These are phyloP conservation scores for Rotaria sp. DNA, from an alignment of 2,888 invertebrate species.

Conservation along the genomic window DNA sequence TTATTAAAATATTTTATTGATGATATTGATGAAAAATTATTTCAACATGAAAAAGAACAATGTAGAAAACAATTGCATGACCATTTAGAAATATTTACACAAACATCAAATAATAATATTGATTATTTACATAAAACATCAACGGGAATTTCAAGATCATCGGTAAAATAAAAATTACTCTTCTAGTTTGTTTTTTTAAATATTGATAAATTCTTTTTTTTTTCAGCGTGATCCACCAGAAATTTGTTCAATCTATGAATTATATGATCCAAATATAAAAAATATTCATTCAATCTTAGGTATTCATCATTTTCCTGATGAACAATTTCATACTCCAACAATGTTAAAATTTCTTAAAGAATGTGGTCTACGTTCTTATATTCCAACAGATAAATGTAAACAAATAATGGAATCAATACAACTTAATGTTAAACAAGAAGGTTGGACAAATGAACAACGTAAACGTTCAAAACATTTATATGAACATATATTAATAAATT, in stretches of 20 bases:
- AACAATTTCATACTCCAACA: constrained; percentile 35
- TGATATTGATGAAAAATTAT: constrained; percentile 37
- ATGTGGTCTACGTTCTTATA: constrained; percentile 36
- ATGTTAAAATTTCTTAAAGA: constrained; percentile 38
- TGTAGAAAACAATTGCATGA: constrained; percentile 37
- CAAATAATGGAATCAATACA: constrained; percentile 36
- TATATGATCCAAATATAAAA: constrained; percentile 34
- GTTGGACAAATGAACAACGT: constrained; percentile 32
- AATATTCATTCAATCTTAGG: constrained; percentile 30
- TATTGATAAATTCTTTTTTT: not conserved
- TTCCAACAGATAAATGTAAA: constrained; percentile 38
- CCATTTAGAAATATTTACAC: constrained; percentile 23
- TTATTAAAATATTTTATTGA: constrained; percentile 37
- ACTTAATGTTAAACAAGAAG: constrained; percentile 25
- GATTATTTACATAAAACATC: not conserved
- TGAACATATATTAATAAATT: constrained; percentile 36
- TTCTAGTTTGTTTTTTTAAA: not conserved
- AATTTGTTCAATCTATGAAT: constrained; percentile 27
- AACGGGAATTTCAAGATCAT: not conserved
- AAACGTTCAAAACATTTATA: constrained; percentile 34
- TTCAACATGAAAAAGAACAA: constrained; percentile 39
- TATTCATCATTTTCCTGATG: constrained; percentile 36
- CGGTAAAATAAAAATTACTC: not conserved
- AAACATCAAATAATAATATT: not conserved
- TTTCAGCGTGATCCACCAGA: constrained; percentile 24